Evolutionary conservation across 2,888 invertebrate genomes (phyloP).

Genomic region (Drosophila histrio): DNA sequence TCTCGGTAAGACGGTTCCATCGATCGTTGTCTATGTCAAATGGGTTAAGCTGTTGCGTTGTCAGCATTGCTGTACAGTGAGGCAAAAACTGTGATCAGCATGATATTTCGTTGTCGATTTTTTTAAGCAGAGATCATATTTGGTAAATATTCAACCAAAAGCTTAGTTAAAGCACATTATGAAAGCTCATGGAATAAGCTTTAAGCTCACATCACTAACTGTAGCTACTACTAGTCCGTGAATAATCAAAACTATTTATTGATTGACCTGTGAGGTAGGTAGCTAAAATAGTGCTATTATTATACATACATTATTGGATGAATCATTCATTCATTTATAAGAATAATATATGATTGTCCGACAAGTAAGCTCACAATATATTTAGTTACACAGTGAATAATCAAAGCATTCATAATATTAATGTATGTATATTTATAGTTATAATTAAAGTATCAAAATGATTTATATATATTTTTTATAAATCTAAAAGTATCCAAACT

Average conservation of each 20-base stretch:
- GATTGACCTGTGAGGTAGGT: neutral
- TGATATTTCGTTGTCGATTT: no score
- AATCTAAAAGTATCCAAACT: no score
- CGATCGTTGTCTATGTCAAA: slow-evolving; percentile 47
- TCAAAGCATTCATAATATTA: no score
- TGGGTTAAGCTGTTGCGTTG: slow-evolving; percentile 61
- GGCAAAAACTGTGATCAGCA: neutral
- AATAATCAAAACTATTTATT: neutral
- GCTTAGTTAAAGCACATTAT: no score
- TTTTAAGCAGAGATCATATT: no score
- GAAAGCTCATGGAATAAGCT: neutral
- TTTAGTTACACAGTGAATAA: no score
- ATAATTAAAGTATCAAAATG: no score
- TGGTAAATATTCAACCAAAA: no score
- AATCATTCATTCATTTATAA: neutral
- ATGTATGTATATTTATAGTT: no score
- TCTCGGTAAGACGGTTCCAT: slow-evolving; percentile 1
- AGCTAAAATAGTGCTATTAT: neutral
- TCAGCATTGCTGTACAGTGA: slow-evolving; percentile 49
- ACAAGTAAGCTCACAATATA: neutral
- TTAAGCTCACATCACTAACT: neutral
- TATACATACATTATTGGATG: neutral
- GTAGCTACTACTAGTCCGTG: no score
- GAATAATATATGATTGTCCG: neutral
- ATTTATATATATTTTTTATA: neutral